These are phyloP conservation scores for Pseudomyrmex gracilis DNA, from an alignment of 1,140 invertebrate species.

Conservation along the genomic window DNA sequence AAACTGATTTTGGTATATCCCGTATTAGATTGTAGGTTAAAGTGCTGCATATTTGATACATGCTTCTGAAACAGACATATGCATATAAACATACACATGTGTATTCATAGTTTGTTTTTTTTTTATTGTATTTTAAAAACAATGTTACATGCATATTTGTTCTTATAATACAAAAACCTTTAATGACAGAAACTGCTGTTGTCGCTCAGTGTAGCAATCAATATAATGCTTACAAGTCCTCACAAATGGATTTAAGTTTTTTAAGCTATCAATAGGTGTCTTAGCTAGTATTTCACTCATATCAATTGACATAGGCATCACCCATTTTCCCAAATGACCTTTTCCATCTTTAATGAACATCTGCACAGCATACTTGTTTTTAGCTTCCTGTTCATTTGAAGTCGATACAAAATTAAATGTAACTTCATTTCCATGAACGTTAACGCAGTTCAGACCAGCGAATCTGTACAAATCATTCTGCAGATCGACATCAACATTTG, in stretches of 20 bases:
- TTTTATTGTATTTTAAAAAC: not conserved
- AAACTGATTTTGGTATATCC: conserved; percentile 60
- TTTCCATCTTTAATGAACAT: conserved; percentile 48
- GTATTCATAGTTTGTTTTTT: not conserved
- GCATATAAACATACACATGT: not conserved
- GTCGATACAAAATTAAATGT: conserved; percentile 66
- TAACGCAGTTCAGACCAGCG: conserved; percentile 66
- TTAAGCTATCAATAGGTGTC: conserved; percentile 51
- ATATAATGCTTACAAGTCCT: conserved; percentile 66
- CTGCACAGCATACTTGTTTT: conserved; percentile 62
- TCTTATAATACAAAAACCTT: conserved; percentile 51
- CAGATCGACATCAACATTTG: conserved; percentile 46
- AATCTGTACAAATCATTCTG: conserved; percentile 64
- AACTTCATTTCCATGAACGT: conserved; percentile 49
- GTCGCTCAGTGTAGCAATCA: conserved; percentile 65
- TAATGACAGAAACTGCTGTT: conserved; percentile 64
- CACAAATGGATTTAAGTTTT: conserved; percentile 61
- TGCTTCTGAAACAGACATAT: conserved; percentile 56
- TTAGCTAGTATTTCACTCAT: conserved; percentile 55
- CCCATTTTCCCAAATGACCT: conserved; percentile 70
- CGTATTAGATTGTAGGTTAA: conserved; percentile 52
- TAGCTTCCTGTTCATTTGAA: not conserved
- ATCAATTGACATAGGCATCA: conserved; percentile 71
- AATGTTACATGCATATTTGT: not conserved
- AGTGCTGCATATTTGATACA: conserved; percentile 33